phyloP scores from a whole-genome alignment of 2,113 vertebrate species.

The Delphinapterus leucas region DNA sequence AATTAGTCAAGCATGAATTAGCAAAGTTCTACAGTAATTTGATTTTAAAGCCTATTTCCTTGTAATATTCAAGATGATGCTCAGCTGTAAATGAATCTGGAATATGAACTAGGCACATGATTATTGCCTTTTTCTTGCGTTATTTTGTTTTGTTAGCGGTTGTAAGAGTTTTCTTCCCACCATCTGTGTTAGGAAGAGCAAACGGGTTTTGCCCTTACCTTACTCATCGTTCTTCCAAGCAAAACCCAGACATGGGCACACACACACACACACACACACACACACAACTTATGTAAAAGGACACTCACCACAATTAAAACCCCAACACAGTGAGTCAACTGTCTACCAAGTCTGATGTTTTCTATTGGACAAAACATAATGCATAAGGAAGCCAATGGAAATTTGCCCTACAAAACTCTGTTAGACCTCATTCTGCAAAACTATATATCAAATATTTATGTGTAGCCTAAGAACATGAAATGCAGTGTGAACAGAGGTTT shows the following conservation, averaged over 20 bases:
- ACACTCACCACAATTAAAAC: neutral
- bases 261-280: neutral
- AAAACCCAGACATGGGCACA: neutral
- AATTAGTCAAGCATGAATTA: conserved; percentile 61
- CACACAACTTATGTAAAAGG: neutral
- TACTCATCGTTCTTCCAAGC: neutral
- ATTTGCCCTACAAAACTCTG: neutral
- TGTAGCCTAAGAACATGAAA: neutral
- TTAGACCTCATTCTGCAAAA: neutral
- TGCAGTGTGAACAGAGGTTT: neutral
- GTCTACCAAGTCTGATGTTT: neutral
- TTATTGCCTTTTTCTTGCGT: neutral
- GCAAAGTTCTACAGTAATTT: conserved; percentile 51
- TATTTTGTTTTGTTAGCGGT: neutral
- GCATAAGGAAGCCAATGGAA: conserved; percentile 26
- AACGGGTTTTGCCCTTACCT: neutral
- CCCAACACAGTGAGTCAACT: neutral
- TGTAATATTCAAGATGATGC: neutral
- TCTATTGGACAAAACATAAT: neutral
- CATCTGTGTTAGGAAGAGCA: neutral
- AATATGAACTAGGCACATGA: neutral
- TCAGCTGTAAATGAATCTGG: neutral
- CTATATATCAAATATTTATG: neutral
- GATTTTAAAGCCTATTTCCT: conserved; percentile 61
- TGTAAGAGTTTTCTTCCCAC: neutral